phyloP scores from a whole-genome alignment of 2,888 invertebrate species.

The Oligia latruncula region DNA sequence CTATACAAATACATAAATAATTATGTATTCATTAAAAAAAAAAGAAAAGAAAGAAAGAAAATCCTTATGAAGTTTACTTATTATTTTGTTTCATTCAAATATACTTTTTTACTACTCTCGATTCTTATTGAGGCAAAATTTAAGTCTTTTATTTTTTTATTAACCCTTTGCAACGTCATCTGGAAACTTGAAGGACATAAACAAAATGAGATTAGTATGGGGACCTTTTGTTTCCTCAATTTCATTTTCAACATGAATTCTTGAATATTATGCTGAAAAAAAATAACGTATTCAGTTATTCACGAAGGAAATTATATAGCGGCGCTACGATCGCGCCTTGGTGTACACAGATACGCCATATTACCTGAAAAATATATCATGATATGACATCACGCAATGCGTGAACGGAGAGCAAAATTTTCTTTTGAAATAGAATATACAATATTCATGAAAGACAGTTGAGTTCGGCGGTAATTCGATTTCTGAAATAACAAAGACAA shows the following conservation, averaged over 20 bases:
- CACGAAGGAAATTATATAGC: conserved; percentile 1
- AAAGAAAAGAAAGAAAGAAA: background rate
- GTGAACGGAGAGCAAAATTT: background rate
- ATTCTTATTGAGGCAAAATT: background rate
- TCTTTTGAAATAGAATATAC: background rate
- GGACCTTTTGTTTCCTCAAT: conserved; percentile 7
- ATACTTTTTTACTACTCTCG: background rate
- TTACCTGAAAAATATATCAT: conserved; percentile 6
- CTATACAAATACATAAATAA: background rate
- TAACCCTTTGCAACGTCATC: background rate
- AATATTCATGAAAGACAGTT: conserved; percentile 1
- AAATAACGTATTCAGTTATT: conserved; percentile 44
- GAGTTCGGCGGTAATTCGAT: background rate
- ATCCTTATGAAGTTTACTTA: background rate
- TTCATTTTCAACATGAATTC: background rate
- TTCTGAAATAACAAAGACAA: conserved; percentile 1
- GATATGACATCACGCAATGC: background rate
- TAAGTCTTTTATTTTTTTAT: background rate
- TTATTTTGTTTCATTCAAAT: background rate
- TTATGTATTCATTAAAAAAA: background rate
- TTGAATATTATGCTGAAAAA: conserved; percentile 11
- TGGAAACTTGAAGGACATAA: background rate
- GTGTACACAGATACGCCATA: background rate
- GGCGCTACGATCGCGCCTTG: background rate
- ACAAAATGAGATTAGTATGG: background rate